Percentiles rank a stretch among this genome's conserved stretches.
Conservation (phyloP, 2,888 invertebrate genomes). For the Galeopsomyia nigrocyanea region DNA sequence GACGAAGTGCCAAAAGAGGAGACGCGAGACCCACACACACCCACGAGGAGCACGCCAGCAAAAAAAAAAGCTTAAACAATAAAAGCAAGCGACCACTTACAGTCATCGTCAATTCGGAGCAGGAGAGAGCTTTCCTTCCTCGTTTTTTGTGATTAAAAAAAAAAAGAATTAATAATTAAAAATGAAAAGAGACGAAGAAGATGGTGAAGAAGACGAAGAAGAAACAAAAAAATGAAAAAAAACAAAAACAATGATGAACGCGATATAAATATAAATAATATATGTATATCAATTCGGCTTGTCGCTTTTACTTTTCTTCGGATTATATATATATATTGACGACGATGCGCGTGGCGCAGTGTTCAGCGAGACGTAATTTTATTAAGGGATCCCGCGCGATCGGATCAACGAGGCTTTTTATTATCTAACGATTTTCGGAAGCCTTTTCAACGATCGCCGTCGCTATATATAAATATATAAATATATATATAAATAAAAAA, state of each 20-base stretch:
- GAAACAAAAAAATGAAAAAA: no score
- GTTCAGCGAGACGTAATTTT: slow-evolving; percentile 24
- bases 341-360: background rate
- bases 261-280: no score
- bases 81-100: slow-evolving; percentile 34
- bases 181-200: no score
- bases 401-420: slow-evolving; percentile 31
- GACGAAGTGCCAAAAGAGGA: slow-evolving; percentile 44
- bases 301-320: background rate
- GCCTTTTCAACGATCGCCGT: slow-evolving; percentile 13
- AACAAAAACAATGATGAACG: no score
- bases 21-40: background rate
- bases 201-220: no score
- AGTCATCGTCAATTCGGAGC: slow-evolving; percentile 42
- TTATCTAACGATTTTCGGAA: slow-evolving; percentile 34
- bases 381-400: slow-evolving; percentile 30
- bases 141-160: background rate
- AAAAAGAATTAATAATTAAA: no score
- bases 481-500: no score
- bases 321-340: background rate
- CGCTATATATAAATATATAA: no score
- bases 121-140: slow-evolving; percentile 9
- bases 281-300: background rate
- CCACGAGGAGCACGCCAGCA: background rate
- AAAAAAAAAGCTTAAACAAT: background rate